Conservation (phyloP, 1,140 invertebrate species). For the Philopotamus ludificatus region DNA sequence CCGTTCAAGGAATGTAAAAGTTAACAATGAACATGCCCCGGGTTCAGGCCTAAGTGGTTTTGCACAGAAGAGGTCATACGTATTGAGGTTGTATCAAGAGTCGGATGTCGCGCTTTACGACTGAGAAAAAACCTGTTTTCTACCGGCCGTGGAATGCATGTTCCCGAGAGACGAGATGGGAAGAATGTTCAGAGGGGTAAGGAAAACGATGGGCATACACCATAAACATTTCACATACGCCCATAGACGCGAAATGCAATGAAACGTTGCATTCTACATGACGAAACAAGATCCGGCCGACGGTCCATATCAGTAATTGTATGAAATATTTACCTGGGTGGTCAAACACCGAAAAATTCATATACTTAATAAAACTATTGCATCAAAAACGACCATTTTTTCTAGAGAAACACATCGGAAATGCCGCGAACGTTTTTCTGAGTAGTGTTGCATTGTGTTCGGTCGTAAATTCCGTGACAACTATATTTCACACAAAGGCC, state of each 20-base stretch:
- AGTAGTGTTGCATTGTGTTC: background rate
- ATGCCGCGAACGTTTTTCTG: background rate
- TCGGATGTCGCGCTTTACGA: constrained; percentile 17
- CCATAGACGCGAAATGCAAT: no score
- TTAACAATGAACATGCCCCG: background rate
- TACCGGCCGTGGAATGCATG: constrained; percentile 14
- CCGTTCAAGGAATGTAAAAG: background rate
- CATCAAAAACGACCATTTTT: background rate
- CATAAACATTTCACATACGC: background rate
- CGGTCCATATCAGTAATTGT: background rate
- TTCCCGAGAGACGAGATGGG: background rate
- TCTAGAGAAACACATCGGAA: background rate
- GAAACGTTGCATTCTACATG: background rate
- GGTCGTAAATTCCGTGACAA: constrained; percentile 16
- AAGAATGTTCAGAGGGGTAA: background rate
- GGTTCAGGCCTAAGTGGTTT: background rate
- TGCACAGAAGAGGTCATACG: background rate
- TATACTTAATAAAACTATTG: no score
- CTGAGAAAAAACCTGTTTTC: constrained; percentile 15
- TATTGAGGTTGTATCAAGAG: constrained; percentile 8
- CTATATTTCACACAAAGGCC: constrained; percentile 23
- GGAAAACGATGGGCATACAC: no score
- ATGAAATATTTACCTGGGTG: background rate
- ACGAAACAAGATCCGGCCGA: background rate
- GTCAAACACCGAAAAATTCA: background rate